Conservation (phyloP, 2,797 vertebrate species). For the Gymnoscopelus microlampas region DNA sequence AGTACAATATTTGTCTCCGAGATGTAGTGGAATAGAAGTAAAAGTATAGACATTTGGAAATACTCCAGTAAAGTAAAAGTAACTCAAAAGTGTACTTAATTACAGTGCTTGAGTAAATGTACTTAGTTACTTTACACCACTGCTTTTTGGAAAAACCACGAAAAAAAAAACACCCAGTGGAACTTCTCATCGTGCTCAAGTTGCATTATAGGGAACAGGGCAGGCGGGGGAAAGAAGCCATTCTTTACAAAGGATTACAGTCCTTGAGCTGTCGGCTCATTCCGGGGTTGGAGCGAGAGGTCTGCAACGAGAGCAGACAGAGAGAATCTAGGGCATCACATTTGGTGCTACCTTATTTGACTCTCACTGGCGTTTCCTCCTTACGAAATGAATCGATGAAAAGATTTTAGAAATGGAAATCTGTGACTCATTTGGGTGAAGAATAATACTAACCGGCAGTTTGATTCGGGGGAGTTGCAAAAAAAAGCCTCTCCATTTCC, state of each 20-base stretch:
- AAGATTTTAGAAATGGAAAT: neutral
- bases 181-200: slow-evolving; percentile 20
- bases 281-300: slow-evolving; percentile 27
- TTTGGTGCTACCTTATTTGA: slow-evolving; percentile 22
- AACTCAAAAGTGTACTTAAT: no score
- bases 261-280: slow-evolving; percentile 7
- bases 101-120: no score
- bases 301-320: slow-evolving; percentile 31
- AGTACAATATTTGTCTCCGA: no score
- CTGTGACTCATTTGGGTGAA: neutral
- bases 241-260: slow-evolving; percentile 14
- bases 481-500: slow-evolving; percentile 13
- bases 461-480: slow-evolving; percentile 32
- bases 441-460: slow-evolving; percentile 7
- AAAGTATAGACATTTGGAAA: no score
- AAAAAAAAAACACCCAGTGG: slow-evolving; percentile 9
- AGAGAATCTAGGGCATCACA: slow-evolving; percentile 18
- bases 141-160: slow-evolving; percentile 24
- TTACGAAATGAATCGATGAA: no score
- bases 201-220: slow-evolving; percentile 31
- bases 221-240: slow-evolving; percentile 8
- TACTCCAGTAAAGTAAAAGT: no score
- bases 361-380: slow-evolving; percentile 18
- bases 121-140: no score
- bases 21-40: no score